phyloP scores from a whole-genome alignment of 1,140 invertebrate species.

The Ganaspis sp. region DNA sequence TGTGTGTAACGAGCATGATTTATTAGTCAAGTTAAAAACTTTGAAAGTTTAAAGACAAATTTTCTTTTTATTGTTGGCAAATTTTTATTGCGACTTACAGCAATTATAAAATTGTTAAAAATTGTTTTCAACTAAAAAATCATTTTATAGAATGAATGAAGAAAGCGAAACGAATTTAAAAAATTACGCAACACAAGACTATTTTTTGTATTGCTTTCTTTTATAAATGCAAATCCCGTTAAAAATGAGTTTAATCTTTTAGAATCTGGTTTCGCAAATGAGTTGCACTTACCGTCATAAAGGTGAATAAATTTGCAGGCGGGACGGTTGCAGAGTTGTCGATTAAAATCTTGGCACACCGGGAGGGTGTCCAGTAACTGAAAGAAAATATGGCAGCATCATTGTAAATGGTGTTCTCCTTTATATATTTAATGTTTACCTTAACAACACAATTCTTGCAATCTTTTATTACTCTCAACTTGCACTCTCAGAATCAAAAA shows the following conservation, averaged over 20 bases:
- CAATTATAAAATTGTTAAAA: no score
- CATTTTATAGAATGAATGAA: no score
- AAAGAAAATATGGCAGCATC: slow-evolving; percentile 78
- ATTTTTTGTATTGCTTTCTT: no score
- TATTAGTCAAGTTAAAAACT: no score
- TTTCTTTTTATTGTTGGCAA: no score
- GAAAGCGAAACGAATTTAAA: no score
- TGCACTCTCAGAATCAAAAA: slow-evolving; percentile 14
- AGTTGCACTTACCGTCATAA: slow-evolving; percentile 87
- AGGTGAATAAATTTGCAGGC: slow-evolving; percentile 97
- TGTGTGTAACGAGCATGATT: no score
- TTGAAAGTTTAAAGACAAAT: no score
- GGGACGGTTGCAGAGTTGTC: slow-evolving; percentile 94
- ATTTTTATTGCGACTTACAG: no score
- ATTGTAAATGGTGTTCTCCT: slow-evolving; percentile 57
- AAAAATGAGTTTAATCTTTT: not conserved
- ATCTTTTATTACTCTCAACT: not conserved
- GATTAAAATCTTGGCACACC: slow-evolving; percentile 99
- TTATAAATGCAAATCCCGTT: not conserved
- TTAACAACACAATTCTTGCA: slow-evolving; percentile 56
- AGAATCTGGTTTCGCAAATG: not conserved
- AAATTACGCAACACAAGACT: no score
- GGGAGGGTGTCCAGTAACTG: slow-evolving; percentile 99
- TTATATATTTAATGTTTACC: slow-evolving; percentile 51
- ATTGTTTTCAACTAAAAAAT: no score